Evolutionary conservation across 2,113 vertebrate genomes (phyloP).

Genomic region (Uria aalge): DNA sequence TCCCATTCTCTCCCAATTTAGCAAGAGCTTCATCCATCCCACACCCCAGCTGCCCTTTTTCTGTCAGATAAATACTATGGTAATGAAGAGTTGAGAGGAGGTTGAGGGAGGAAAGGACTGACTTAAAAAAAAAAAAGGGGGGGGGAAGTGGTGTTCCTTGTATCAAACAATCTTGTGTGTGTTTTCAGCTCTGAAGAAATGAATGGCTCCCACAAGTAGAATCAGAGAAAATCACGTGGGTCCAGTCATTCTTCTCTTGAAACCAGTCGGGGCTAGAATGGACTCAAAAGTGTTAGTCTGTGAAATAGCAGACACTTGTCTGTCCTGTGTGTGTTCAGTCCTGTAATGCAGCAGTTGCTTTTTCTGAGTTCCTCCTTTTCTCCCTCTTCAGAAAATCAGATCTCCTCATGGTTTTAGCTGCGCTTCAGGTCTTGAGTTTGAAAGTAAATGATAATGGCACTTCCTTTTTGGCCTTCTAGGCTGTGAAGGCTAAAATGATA

Average conservation of each 20-base stretch:
- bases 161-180: neutral
- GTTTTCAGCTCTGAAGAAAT: neutral
- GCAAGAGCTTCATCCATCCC: neutral
- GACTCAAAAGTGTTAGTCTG: neutral
- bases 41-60: neutral
- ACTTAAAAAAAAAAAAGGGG: neutral
- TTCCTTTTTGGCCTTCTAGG: neutral
- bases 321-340: constrained; percentile 11
- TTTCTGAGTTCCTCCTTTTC: neutral
- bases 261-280: neutral
- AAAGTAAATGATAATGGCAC: neutral
- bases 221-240: neutral
- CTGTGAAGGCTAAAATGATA: neutral
- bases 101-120: neutral
- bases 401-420: neutral
- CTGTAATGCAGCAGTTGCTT: neutral
- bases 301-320: neutral
- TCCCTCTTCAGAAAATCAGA: neutral
- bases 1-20: neutral
- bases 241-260: neutral
- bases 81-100: neutral
- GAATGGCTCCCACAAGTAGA: neutral
- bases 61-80: neutral
- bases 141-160: neutral
- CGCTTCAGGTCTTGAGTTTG: neutral